Evolutionary conservation across 2,113 vertebrate species (phyloP), one percentile per base, ranked within the genome.

Genomic region (Channa argus): DNA sequence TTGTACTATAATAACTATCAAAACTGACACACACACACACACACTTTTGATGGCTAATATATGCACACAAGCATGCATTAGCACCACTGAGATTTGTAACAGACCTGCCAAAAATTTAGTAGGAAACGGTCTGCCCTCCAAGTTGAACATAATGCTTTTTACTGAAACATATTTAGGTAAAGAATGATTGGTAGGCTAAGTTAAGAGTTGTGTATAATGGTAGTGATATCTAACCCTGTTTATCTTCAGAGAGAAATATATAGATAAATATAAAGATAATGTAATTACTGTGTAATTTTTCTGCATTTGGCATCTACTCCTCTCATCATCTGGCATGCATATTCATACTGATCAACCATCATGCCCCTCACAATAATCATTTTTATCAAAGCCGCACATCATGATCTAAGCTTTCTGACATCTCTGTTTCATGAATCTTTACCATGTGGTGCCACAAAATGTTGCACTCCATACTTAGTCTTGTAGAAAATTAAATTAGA

Each of bases 401-500:
- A 24, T 49, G 64, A 83, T 63, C 80, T 44, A n/a, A 67, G 65
- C 71, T 69, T 54, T 85, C 44, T 68, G 70, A 84, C 12, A 75
- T 75, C 68, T 86, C 43, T 44, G 13, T 71, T 74, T 86, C 58
- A 74, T 53, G 61, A 65, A 67, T 39, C 63, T 63, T 54, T 12
- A 36, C 68, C 84, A 58, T 73, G 69, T 74, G 5, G 47, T 76
- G 54, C 52, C 59, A 71, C 83, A 67, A 68, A n/a, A 79, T 41
- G 58, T 24, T 52, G 46, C 52, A 3, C 14, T 54, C 49, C 73
- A 46, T 77, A 69, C 53, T 74, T 67, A 33, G 50, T 60, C 58
- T 54, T 37, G 43, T 58, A 78, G 74, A 83, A 84, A 66, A 85
- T 71, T 86, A 73, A 67, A 90, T 88, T 82, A 55, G 51, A 65